phyloP scores from a whole-genome alignment of 1,140 invertebrate genomes.

The Anastatus disparis region DNA sequence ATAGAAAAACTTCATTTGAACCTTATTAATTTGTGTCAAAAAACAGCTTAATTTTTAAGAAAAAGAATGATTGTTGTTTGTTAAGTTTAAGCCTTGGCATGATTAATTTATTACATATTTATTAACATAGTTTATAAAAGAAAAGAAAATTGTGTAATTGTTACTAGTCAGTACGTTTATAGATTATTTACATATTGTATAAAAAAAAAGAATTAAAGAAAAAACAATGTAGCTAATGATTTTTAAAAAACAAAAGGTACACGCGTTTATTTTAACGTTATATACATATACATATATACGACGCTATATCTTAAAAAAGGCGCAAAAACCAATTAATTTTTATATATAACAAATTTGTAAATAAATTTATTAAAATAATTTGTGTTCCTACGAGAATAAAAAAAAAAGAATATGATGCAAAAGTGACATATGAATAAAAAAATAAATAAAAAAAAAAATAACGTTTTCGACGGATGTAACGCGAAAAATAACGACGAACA shows the following conservation, averaged over 20 bases:
- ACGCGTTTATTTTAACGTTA: not conserved
- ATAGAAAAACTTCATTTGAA: too few relatives aligned
- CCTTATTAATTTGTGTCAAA: too few relatives aligned
- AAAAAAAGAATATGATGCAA: too few relatives aligned
- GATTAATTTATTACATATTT: not conserved
- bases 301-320: not conserved
- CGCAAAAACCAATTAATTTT: slow-evolving; percentile 4
- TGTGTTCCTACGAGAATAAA: not conserved
- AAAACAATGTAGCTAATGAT: too few relatives aligned
- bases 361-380: slow-evolving; percentile 2
- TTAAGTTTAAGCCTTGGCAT: not conserved
- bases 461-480: too few relatives aligned
- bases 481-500: too few relatives aligned
- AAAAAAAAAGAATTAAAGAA: too few relatives aligned
- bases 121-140: not conserved
- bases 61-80: not conserved
- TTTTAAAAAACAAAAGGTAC: too few relatives aligned
- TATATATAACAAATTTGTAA: slow-evolving; percentile 14
- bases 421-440: not conserved
- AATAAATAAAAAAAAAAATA: not conserved
- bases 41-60: too few relatives aligned
- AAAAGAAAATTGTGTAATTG: not conserved
- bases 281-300: not conserved
- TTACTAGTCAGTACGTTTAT: not conserved
- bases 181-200: slow-evolving; percentile 8